A percentile compares a stretch with the other conserved stretches of the same genome.
These are phyloP conservation scores for Vulpes vulpes DNA, from an alignment of 2,113 vertebrate species.

Conservation along the genomic window DNA sequence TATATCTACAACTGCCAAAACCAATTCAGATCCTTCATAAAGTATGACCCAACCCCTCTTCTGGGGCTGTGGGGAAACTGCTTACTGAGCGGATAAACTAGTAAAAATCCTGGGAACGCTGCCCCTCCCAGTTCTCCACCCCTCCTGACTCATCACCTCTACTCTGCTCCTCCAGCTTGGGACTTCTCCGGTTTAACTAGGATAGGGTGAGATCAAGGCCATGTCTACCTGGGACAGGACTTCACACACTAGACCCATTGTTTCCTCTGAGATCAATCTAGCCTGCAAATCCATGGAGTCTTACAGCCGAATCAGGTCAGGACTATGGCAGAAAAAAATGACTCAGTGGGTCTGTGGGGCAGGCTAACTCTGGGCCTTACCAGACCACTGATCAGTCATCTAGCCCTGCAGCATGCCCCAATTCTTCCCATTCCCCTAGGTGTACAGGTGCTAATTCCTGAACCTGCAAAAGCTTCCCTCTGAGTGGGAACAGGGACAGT, in stretches of 20 bases:
- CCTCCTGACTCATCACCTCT: slow-evolving; percentile 29
- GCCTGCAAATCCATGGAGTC: neutral
- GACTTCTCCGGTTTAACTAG: neutral
- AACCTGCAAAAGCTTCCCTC: neutral
- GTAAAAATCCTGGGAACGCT: neutral
- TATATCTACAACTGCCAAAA: neutral
- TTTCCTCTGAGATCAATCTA: neutral
- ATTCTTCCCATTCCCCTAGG: neutral
- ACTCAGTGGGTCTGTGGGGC: neutral
- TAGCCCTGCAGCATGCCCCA: neutral
- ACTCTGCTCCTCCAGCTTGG: neutral
- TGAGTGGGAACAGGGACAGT: neutral
- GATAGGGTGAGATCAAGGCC: neutral
- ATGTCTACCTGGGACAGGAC: neutral
- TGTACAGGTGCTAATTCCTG: neutral
- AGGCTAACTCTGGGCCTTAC: neutral
- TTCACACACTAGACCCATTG: neutral
- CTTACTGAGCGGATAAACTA: slow-evolving; percentile 16
- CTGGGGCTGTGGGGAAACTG: neutral
- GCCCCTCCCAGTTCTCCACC: neutral
- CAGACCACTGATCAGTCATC: neutral
- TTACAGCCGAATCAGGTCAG: neutral
- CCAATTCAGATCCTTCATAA: neutral
- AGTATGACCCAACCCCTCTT: neutral
- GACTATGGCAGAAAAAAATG: neutral